Conservation (phyloP, 1,140 invertebrate genomes). For the Drosophila watanabei region DNA sequence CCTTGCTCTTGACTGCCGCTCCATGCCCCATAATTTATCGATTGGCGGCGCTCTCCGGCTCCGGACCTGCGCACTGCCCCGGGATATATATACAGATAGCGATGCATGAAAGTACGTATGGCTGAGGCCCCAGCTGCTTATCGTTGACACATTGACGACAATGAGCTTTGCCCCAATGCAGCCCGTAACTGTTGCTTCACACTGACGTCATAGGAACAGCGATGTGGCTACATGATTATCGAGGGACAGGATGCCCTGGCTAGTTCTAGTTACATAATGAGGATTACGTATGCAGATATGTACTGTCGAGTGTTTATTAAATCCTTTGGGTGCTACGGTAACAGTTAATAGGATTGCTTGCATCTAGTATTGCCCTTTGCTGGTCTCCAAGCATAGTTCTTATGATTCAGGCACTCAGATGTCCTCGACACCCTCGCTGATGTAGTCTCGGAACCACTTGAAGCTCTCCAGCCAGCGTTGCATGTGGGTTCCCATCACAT, state of each 20-base stretch:
- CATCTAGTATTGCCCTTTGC: too few relatives aligned
- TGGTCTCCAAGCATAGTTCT: background rate
- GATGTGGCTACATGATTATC: conserved; percentile 22
- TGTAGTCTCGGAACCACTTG: conserved; percentile 50
- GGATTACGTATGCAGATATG: background rate
- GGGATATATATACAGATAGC: conserved; percentile 15
- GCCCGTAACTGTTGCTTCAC: conserved; percentile 54
- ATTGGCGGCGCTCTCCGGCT: conserved; percentile 56
- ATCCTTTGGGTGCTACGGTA: too few relatives aligned
- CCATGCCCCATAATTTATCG: conserved; percentile 80
- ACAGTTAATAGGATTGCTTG: background rate
- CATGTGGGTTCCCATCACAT: conserved; percentile 22
- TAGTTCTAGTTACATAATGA: background rate
- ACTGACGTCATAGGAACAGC: conserved; percentile 44
- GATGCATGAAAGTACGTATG: background rate
- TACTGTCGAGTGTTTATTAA: background rate
- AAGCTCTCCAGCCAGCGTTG: conserved; percentile 25
- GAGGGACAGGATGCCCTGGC: background rate
- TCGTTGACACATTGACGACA: conserved; percentile 64
- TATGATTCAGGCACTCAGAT: background rate
- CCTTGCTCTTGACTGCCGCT: conserved; percentile 83
- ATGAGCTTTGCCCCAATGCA: conserved; percentile 47
- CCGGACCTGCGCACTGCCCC: conserved; percentile 65
- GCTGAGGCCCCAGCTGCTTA: conserved; percentile 47
- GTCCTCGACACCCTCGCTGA: background rate